Conservation (phyloP, 2,888 invertebrate species). For the Acanthacorydalis orientalis region DNA sequence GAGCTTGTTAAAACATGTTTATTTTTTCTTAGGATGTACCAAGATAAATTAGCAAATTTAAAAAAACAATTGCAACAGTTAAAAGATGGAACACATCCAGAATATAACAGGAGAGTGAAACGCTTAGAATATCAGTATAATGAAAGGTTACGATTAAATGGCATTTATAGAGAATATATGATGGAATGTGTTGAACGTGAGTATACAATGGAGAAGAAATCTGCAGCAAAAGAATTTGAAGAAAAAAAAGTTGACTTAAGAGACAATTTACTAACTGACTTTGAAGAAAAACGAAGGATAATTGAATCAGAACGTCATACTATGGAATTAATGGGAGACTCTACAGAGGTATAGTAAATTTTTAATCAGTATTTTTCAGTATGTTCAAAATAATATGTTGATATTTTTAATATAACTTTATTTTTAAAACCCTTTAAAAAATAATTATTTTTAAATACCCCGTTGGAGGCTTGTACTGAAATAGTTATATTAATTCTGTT, state of each 20-base stretch:
- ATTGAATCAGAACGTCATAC: constrained; percentile 78
- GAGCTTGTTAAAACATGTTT: background rate
- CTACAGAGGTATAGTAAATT: constrained; percentile 46
- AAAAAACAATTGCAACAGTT: constrained; percentile 82
- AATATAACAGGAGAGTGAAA: constrained; percentile 66
- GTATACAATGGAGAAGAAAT: constrained; percentile 72
- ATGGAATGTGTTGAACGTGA: constrained; percentile 77
- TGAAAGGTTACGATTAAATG: constrained; percentile 63
- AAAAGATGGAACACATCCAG: constrained; percentile 71
- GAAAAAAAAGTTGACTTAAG: constrained; percentile 84
- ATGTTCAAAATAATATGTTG: no score
- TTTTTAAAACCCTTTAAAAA: no score
- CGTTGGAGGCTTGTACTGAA: no score
- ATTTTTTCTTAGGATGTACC: constrained; percentile 51
- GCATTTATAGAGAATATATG: constrained; percentile 62
- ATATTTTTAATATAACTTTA: no score
- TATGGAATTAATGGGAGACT: constrained; percentile 81
- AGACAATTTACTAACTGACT: constrained; percentile 76
- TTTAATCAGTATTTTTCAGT: background rate
- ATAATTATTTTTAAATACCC: no score
- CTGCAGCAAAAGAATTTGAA: constrained; percentile 82
- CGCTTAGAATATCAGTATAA: constrained; percentile 66
- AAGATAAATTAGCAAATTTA: constrained; percentile 74
- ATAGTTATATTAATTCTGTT: no score
- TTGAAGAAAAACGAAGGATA: constrained; percentile 80